Conservation (phyloP, 2,888 invertebrate species). For the Pocota personata region DNA sequence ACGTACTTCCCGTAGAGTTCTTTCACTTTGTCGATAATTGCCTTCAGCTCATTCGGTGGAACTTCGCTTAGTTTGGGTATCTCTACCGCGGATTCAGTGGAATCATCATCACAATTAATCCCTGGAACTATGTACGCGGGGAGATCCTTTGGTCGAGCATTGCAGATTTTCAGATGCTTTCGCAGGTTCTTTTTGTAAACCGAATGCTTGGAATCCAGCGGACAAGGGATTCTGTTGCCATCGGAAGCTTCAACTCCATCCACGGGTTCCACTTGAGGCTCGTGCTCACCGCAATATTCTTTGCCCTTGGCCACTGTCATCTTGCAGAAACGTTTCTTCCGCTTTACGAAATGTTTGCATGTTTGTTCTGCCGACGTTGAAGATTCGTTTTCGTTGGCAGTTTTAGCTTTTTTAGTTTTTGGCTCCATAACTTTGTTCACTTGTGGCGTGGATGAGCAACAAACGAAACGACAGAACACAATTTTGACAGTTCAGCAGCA, state of each 20-base stretch:
- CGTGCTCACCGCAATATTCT: conserved; percentile 89
- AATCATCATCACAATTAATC: conserved; percentile 78
- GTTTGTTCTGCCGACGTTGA: conserved; percentile 76
- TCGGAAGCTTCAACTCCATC: conserved; percentile 65
- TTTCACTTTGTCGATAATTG: conserved; percentile 83
- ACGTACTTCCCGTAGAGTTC: conserved; percentile 80
- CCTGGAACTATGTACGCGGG: conserved; percentile 82
- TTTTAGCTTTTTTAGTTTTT: conserved; percentile 52
- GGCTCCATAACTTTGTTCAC: conserved; percentile 43
- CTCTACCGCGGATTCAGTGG: conserved; percentile 33
- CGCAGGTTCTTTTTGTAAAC: conserved; percentile 86
- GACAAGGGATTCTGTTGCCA: conserved; percentile 86
- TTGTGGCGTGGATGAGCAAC: neutral
- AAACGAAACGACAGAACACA: neutral
- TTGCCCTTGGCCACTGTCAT: conserved; percentile 89
- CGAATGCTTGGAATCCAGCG: conserved; percentile 89
- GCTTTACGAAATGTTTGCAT: conserved; percentile 87
- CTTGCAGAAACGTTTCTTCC: conserved; percentile 90
- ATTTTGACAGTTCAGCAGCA: neutral
- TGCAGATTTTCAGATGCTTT: conserved; percentile 89
- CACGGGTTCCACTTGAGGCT: conserved; percentile 78
- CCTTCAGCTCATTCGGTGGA: conserved; percentile 80
- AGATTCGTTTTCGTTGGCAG: neutral
- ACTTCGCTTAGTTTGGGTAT: conserved; percentile 82
- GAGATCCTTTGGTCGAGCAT: conserved; percentile 85